Conservation (phyloP, 2,113 vertebrate genomes). For the Prionailurus viverrinus region DNA sequence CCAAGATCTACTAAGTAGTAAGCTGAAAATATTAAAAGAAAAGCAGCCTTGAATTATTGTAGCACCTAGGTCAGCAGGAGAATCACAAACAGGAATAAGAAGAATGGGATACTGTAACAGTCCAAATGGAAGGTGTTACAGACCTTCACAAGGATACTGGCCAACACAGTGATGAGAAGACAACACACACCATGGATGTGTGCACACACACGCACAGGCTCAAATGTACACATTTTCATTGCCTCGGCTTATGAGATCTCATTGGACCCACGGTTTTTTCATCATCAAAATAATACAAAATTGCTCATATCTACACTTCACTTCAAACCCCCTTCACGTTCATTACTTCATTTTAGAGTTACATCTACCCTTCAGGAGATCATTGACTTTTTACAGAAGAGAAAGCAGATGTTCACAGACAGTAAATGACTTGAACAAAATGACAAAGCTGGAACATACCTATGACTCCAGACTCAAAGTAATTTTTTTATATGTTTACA, state of each 20-base stretch:
- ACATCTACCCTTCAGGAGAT: neutral
- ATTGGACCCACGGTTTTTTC: neutral
- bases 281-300: neutral
- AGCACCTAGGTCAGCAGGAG: neutral
- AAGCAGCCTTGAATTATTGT: neutral
- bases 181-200: no score
- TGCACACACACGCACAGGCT: no score
- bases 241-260: neutral
- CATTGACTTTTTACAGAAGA: neutral
- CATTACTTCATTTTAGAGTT: neutral
- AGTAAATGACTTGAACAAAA: neutral
- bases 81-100: neutral
- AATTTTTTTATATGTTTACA: neutral
- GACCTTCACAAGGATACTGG: neutral
- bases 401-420: neutral
- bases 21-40: conserved; percentile 1
- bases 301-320: neutral
- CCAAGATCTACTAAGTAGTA: neutral
- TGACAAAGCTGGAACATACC: neutral
- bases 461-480: neutral
- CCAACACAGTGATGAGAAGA: neutral
- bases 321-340: neutral
- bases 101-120: neutral
- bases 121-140: neutral
- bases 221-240: neutral